Base-by-base conservation (phyloP, 2,888 invertebrate species). In the Alviniconcha strummeri region DNA sequence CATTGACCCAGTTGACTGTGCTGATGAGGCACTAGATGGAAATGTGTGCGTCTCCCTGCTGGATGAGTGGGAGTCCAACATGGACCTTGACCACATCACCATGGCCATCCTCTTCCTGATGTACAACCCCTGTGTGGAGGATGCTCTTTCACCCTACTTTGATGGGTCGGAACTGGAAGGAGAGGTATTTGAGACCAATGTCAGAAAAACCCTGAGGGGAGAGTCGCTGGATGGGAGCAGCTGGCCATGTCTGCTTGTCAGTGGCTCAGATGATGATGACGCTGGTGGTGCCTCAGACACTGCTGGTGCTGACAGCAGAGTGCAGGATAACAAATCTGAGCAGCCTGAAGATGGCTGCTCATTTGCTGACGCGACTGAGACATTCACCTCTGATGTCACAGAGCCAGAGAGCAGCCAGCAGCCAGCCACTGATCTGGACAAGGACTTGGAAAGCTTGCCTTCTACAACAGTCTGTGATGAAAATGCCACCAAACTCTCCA, bases 1-100 rank as follows among this genome's bases (percentile, higher is more conserved):
- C 94, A 98, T 99, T 93, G 98, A 98, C 95, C 95, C 88, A 2
- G 57, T 54, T 0, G 69, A 77, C 19, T 57, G 36, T 82, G 9
- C 54, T 1, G 76, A 76, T 0, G 77, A 80, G 4, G 13, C n/a
- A 1, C 82, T 82, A 83, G 5, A 75, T 19, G 64, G 84, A 36
- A 90, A 91, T 71, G 85, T 91, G n/a, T 92, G 92, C 85, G 85
- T 92, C 8, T 90, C 87, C 71, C 84, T 91, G n/a, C 86, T 92
- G 60, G 88, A 85, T n/a, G 90, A 90, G 15, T 92, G 92, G 91
- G 78, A 87, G n/a, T 69, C 83, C 15, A 83, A 56, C 8, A 88
- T 88, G 67, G 87, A 87, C 5, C 78, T 92, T 69, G 91, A 91
- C 77, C 91, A 91, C 54, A 79, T 86, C 8, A 80, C 91, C 17